These are phyloP conservation scores for Rallus limicola DNA, from an alignment of 2,113 vertebrate genomes.

Conservation along the genomic window DNA sequence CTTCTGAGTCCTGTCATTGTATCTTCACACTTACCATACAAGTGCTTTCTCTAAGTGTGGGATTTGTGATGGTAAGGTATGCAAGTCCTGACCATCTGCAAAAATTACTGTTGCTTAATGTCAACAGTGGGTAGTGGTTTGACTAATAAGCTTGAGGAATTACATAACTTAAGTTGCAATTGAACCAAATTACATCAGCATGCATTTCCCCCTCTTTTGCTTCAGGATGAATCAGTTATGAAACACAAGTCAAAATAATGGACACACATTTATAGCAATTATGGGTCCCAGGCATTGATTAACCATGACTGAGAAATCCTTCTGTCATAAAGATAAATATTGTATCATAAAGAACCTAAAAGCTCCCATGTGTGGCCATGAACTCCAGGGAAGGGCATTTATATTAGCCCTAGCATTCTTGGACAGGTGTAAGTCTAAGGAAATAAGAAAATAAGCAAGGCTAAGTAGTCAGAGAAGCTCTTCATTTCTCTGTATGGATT, in stretches of 20 bases:
- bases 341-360: not conserved
- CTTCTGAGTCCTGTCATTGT: not conserved
- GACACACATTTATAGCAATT: not conserved
- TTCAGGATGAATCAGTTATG: not conserved
- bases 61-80: not conserved
- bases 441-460: not conserved
- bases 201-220: not conserved
- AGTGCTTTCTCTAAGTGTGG: not conserved
- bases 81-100: not conserved
- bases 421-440: not conserved
- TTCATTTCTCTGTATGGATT: not conserved
- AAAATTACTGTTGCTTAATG: not conserved
- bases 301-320: not conserved
- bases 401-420: not conserved
- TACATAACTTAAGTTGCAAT: not conserved
- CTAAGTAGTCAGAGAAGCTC: not conserved
- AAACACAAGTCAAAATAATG: not conserved
- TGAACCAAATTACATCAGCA: not conserved
- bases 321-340: not conserved
- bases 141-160: not conserved
- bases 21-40: not conserved
- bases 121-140: not conserved
- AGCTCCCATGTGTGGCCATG: not conserved
- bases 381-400: not conserved
- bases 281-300: not conserved